phyloP scores from a whole-genome alignment of 2,797 vertebrate species.

The Cirrhinus mrigala region DNA sequence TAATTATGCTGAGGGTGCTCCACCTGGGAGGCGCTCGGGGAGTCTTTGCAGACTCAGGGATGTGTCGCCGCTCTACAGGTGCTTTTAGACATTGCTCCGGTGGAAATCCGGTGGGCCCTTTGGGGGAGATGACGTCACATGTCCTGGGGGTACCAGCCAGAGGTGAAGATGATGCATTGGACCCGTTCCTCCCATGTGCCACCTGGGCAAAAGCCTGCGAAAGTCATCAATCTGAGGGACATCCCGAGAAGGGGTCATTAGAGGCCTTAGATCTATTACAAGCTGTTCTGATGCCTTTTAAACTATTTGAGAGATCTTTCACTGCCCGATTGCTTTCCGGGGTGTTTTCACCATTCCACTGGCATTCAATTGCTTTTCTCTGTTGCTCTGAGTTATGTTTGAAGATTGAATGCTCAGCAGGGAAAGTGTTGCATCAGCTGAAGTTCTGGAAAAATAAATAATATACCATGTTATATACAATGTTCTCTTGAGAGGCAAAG shows the following conservation, averaged over 20 bases:
- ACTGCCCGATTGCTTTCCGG: conserved; percentile 56
- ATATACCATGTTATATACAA: no score
- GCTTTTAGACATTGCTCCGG: conserved; percentile 53
- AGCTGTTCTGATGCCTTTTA: conserved; percentile 58
- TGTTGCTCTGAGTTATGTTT: conserved; percentile 62
- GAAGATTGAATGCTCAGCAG: conserved; percentile 64
- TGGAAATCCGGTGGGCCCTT: conserved; percentile 49
- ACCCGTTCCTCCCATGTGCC: conserved; percentile 62
- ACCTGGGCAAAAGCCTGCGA: conserved; percentile 68
- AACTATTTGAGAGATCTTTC: conserved; percentile 64
- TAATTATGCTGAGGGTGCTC: conserved; percentile 82
- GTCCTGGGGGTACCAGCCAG: conserved; percentile 60
- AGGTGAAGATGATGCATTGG: conserved; percentile 62
- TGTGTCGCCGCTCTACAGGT: conserved; percentile 61
- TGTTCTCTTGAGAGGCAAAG: conserved; percentile 56
- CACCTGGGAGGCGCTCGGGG: conserved; percentile 72
- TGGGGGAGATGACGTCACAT: conserved; percentile 60
- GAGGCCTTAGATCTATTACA: conserved; percentile 65
- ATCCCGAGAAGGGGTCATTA: conserved; percentile 68
- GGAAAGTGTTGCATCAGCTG: conserved; percentile 72
- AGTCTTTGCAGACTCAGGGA: conserved; percentile 70
- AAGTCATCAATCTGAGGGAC: conserved; percentile 69
- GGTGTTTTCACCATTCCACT: conserved; percentile 67
- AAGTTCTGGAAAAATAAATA: conserved; percentile 74
- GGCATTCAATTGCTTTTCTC: conserved; percentile 66